A percentile compares a stretch with the other conserved stretches of the same genome.
phyloP scores from a whole-genome alignment of 2,113 vertebrate species.

The Sciurus niger region DNA sequence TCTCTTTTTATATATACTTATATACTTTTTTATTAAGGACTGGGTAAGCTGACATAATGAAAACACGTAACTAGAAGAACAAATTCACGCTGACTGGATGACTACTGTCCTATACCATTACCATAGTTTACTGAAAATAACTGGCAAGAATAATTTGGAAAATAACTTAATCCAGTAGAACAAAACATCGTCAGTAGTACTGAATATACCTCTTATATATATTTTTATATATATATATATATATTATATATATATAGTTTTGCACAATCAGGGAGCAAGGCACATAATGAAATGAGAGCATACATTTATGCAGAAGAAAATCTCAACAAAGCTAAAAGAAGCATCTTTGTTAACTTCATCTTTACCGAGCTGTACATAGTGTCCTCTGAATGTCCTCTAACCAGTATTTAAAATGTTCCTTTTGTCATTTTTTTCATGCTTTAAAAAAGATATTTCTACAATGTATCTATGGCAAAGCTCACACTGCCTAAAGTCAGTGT shows the following conservation, averaged over 20 bases:
- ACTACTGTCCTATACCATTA: conserved; percentile 75
- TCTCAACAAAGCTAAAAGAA: conserved; percentile 80
- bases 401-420: conserved; percentile 86
- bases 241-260: conserved; percentile 70
- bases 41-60: conserved; percentile 72
- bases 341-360: conserved; percentile 84
- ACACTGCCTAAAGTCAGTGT: conserved; percentile 83
- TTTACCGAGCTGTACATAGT: conserved; percentile 90
- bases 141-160: conserved; percentile 74
- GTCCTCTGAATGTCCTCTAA: conserved; percentile 87
- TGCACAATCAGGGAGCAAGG: conserved; percentile 72
- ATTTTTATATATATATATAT: conserved; percentile 36
- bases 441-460: conserved; percentile 91
- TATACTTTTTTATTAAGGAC: conserved; percentile 68
- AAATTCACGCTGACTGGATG: conserved; percentile 69
- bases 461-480: conserved; percentile 87
- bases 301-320: conserved; percentile 79
- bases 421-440: conserved; percentile 88
- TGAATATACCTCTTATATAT: conserved; percentile 80
- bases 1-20: conserved; percentile 56
- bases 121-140: conserved; percentile 77
- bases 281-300: conserved; percentile 79
- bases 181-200: conserved; percentile 83
- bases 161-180: conserved; percentile 84
- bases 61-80: conserved; percentile 74